Base-by-base conservation (phyloP, 2,888 invertebrate genomes). In the Leucophenga maculata region DNA sequence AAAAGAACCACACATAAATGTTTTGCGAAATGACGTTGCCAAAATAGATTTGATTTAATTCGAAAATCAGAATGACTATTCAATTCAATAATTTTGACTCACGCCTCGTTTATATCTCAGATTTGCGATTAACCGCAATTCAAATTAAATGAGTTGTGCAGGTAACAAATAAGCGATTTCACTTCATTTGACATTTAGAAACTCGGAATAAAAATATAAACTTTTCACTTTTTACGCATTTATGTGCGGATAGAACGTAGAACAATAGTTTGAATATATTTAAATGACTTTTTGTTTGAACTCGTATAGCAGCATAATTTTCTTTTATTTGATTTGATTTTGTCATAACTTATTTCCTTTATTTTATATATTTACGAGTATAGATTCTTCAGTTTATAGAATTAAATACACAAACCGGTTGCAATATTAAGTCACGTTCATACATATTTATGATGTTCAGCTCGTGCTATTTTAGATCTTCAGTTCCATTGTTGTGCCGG, bases 261-360 rank as follows among this genome's bases (percentile, higher is more conserved):
- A n/a, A 39, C 39, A 39, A 6, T 18, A 22, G n/a, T 59, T 59
- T 59, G 22, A 32, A 32, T 59, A 16, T 16, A 59, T 59, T 32
- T 32, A 32, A 59, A 32, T 59, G 4, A 6, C 3, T 32, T 59
- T 32, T 59, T 59, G 22, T 52, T 18, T 16, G 9, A 31, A 59
- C 32, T 13, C 26, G 55, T 22, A 55, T 55, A 26, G 22, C 55
- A 26, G 55, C 55, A 55, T 52, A 52, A 16, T 52, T 52, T 52
- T 52, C 52, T 39, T 39, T 39, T 39, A 39, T 39, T 39, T 39
- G 8, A 39, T 39, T 39, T 39, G 8, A 39, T 39, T 39, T 39
- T 39, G 39, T 6, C 39, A 39, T 8, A 39, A 8, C 39, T 39
- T 39, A 52, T 20, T 16, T 20, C 18, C 18, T 18, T 52, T 52